Conservation (phyloP, 30 jellyfish, hydroid and myxozoan genomes). For the Aurelia aurita region DNA sequence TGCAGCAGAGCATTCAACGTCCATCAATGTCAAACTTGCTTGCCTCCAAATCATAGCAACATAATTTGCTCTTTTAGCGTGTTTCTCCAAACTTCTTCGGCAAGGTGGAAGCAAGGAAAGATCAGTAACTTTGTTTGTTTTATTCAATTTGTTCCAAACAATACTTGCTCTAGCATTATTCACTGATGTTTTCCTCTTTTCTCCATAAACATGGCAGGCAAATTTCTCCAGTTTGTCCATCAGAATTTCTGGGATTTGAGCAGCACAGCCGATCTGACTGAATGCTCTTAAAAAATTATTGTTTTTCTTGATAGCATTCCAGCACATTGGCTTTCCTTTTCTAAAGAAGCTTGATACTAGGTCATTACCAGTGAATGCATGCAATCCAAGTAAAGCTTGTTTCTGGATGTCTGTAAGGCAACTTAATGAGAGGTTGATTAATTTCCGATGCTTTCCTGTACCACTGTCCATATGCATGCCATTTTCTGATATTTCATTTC, state of each 20-base stretch:
- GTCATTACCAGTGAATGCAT: constrained; percentile 29
- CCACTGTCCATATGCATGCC: constrained; percentile 38
- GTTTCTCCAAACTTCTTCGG: too few relatives aligned
- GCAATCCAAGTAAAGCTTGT: constrained; percentile 22
- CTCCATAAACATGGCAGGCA: constrained; percentile 37
- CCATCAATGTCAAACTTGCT: too few relatives aligned
- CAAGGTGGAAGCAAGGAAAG: too few relatives aligned
- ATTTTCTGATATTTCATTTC: constrained; percentile 29
- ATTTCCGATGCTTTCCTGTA: constrained; percentile 42
- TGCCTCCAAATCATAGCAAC: too few relatives aligned
- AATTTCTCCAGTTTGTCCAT: constrained; percentile 33
- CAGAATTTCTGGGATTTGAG: constrained; percentile 33
- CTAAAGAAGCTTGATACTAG: constrained; percentile 34
- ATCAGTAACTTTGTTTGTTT: too few relatives aligned
- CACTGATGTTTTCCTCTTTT: constrained; percentile 9
- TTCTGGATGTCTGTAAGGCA: constrained; percentile 35
- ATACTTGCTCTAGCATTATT: too few relatives aligned
- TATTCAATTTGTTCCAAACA: too few relatives aligned
- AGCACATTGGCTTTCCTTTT: constrained; percentile 44
- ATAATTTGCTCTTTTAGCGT: too few relatives aligned
- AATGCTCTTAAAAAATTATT: constrained; percentile 33
- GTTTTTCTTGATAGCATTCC: constrained; percentile 39
- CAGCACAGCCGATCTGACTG: constrained; percentile 34
- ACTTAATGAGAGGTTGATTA: too few relatives aligned
- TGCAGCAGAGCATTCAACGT: constrained; percentile 28